Evolutionary conservation across 1,140 invertebrate species (phyloP), one percentile per base, ranked within the genome.

Genomic region (Drosophila mojavensis): DNA sequence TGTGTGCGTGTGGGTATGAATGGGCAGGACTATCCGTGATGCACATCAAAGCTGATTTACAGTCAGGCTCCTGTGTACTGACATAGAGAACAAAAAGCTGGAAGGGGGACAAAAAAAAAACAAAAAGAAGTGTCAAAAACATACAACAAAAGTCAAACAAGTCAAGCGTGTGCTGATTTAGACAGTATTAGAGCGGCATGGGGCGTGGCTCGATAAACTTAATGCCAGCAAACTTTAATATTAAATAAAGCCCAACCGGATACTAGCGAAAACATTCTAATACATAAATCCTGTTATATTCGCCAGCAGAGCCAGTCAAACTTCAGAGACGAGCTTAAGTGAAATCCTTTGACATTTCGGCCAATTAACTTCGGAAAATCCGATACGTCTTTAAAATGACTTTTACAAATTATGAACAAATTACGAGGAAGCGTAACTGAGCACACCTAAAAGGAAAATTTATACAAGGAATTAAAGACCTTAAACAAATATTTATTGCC

Each of bases 41-140:
- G 55, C 79, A 79, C 83, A 88, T 86, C 82, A 86, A 88, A 88
- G 82, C 79, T 72, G 82, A 81, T 86, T 86, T 86, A 76, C 79
- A 86, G 72, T 53, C 58, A 56, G 54, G 59, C 51, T 72, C 79
- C 79, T 13, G n/a, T 39, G 13, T 36, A 13, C 36, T 28, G 20
- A 54, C 58, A 56, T 43, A 62, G 51, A 51, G 75, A 64, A 63
- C 54, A 59, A 60, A 45, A 65, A 55, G 45, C 62, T 17, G 68
- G 70, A 74, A 78, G 54, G 11, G 11, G n/a, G 58, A 3, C 43
- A 20, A 47, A 47, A 47, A 24, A 33, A 70, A 24, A 24, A 24
- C 20, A 24, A 24, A 24, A 24, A 85, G 74, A 88, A 88, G 82
- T 86, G 82, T 83, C 79, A 88, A 73, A 67, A 83, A 74, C 83